A percentile compares a stretch with the other conserved stretches of the same genome.
Conservation (phyloP, 1,140 invertebrate species). For the Lithobius niger region DNA sequence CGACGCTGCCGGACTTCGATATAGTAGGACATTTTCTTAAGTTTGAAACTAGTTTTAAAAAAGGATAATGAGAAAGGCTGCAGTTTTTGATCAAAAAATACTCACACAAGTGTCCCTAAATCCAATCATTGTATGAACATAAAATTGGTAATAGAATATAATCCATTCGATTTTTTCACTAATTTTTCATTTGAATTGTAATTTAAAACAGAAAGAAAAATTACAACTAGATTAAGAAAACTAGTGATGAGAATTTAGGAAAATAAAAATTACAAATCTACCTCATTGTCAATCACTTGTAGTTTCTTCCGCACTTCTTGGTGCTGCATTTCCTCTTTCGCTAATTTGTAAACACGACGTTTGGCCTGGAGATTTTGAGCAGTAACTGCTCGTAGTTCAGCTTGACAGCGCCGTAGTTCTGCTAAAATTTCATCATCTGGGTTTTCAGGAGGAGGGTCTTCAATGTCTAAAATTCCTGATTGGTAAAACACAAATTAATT, state of each 20-base stretch:
- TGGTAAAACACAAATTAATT: slow-evolving; percentile 1
- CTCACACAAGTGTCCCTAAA: no score
- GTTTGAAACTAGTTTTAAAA: no score
- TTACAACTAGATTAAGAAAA: background rate
- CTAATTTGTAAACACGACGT: slow-evolving; percentile 42
- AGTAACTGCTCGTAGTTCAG: slow-evolving; percentile 54
- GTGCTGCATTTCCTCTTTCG: slow-evolving; percentile 47
- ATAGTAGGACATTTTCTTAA: no score
- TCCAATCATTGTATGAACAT: no score
- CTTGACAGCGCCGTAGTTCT: slow-evolving; percentile 68
- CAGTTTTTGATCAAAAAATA: no score
- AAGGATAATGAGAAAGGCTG: no score
- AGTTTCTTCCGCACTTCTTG: slow-evolving; percentile 56
- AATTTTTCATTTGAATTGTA: background rate
- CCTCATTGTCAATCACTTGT: slow-evolving; percentile 50
- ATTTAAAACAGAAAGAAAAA: background rate
- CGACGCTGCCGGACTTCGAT: no score
- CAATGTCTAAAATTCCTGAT: slow-evolving; percentile 8
- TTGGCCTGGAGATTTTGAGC: slow-evolving; percentile 53
- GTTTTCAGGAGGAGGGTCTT: slow-evolving; percentile 8
- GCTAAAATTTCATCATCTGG: slow-evolving; percentile 64
- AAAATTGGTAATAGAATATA: no score
- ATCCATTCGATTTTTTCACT: no score
- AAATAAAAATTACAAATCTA: slow-evolving; percentile 22
- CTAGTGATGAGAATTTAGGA: background rate